Evolutionary conservation across 2,113 vertebrate species (phyloP).

Genomic region (Nansenia antarctica): DNA sequence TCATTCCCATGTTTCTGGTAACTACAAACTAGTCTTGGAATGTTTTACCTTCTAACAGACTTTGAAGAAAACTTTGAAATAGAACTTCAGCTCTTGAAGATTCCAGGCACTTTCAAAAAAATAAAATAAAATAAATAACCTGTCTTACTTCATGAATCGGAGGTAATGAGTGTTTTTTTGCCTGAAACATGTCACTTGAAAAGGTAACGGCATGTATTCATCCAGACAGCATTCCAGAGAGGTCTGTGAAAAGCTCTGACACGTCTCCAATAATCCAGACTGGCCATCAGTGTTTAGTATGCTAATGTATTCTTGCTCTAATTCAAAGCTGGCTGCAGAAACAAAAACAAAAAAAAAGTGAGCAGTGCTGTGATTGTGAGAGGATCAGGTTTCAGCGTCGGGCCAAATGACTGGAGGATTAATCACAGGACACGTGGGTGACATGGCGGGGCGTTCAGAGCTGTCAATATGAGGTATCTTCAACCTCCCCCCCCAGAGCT

Average conservation of each 20-base stretch:
- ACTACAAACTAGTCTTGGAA: not conserved
- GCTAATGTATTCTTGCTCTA: slow-evolving; percentile 66
- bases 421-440: slow-evolving; percentile 58
- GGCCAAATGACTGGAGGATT: slow-evolving; percentile 57
- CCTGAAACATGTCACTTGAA: not conserved
- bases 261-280: slow-evolving; percentile 1
- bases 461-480: not conserved
- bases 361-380: slow-evolving; percentile 31
- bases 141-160: no score
- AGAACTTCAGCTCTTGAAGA: no score
- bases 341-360: slow-evolving; percentile 55
- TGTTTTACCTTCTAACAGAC: no score
- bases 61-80: no score
- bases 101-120: no score
- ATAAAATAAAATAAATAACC: no score
- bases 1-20: no score
- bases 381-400: slow-evolving; percentile 49
- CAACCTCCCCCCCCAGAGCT: not conserved
- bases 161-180: no score
- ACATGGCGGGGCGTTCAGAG: not conserved
- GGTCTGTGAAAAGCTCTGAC: not conserved
- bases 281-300: slow-evolving; percentile 54
- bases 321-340: slow-evolving; percentile 48
- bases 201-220: not conserved
- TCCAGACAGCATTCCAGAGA: not conserved